phyloP scores from a whole-genome alignment of 2,113 vertebrate species.

The Carollia perspicillata region DNA sequence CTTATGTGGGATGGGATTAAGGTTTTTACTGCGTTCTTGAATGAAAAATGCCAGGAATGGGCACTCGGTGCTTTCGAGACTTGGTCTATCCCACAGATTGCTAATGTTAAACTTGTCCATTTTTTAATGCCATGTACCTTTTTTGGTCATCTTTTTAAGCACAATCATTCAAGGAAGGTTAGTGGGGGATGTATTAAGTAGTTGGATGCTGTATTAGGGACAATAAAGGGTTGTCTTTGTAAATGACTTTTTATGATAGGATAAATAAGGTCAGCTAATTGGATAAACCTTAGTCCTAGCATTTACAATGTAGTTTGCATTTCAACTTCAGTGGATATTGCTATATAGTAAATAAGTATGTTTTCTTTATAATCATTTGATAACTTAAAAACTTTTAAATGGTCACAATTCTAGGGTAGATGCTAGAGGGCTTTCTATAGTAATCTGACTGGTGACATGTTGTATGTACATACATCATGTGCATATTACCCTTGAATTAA shows the following conservation, averaged over 20 bases:
- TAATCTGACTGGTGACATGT: constrained; percentile 23
- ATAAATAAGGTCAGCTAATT: background rate
- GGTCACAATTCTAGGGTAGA: background rate
- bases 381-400: constrained; percentile 15
- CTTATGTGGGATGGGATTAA: background rate
- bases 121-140: background rate
- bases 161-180: constrained; percentile 5
- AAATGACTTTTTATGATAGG: background rate
- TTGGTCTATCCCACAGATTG: background rate
- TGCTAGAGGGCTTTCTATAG: constrained; percentile 34
- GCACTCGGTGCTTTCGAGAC: background rate
- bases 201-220: background rate
- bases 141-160: constrained; percentile 23
- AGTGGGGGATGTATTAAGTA: background rate
- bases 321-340: constrained; percentile 18
- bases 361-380: constrained; percentile 1
- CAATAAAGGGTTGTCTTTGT: background rate
- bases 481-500: constrained; percentile 52
- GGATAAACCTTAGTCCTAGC: background rate
- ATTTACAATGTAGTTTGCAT: constrained; percentile 5
- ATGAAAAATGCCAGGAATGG: background rate
- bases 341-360: constrained; percentile 1
- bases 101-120: background rate
- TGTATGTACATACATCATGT: background rate
- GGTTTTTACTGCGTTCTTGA: background rate